A percentile compares a stretch with the other conserved stretches of the same genome.
Conservation (phyloP, 2,797 vertebrate genomes). For the Morus bassanus region DNA sequence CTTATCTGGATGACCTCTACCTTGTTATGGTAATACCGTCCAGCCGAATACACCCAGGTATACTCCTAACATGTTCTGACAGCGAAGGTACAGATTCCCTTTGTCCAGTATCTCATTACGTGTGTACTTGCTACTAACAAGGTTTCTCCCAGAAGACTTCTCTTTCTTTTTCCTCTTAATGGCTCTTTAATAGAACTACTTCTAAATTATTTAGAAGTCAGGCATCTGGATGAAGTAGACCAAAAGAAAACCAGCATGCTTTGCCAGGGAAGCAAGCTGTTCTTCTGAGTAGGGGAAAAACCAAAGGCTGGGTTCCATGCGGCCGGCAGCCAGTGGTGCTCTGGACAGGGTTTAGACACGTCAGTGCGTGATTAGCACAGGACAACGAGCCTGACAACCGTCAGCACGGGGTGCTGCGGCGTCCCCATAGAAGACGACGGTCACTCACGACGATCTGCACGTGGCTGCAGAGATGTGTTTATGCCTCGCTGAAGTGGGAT, state of each 20-base stretch:
- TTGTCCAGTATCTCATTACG: not conserved
- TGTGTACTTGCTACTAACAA: not conserved
- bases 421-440: accelerated
- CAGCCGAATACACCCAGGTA: not conserved
- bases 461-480: accelerated
- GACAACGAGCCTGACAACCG: not conserved
- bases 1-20: not conserved
- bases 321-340: not conserved
- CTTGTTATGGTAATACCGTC: not conserved
- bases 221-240: conserved; percentile 21
- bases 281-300: not conserved
- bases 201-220: conserved; percentile 51
- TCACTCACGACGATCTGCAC: not conserved
- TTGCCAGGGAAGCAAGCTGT: not conserved
- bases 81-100: not conserved
- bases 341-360: not conserved
- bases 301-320: accelerated
- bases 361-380: accelerated
- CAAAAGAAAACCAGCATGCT: not conserved
- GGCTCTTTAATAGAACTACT: conserved; percentile 40
- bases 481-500: not conserved
- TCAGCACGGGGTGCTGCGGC: not conserved
- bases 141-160: not conserved
- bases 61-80: not conserved
- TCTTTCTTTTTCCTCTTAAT: conserved; percentile 2